Base-by-base conservation (phyloP, 2,888 invertebrate species). In the Erpobdella octoculata region DNA sequence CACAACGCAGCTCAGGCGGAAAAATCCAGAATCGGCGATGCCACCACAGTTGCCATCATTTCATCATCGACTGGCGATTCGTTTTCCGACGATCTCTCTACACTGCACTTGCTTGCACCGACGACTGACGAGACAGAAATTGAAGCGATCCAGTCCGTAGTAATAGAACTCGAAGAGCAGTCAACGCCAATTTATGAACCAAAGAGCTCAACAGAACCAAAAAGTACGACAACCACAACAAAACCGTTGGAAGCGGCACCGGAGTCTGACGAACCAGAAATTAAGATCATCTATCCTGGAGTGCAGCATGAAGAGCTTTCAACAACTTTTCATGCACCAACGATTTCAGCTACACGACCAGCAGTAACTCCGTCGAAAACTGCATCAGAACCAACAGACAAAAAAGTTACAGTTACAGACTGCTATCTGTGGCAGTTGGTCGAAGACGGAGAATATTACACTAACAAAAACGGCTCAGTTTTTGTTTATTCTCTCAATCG, bases 141-240 rank as follows among this genome's bases (percentile, higher is more conserved):
- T 28, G 1, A 25, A 6, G 48, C 48, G 36, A 35, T 15, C 58
- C 33, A n/a, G 8, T 36, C 53, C 58, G 12, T 35, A 1, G 15
- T 35, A 18, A 0, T 46, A 35, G 18, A 41, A 8, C n/a, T 35
- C 41, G 58, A 33, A 58, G 36, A 21, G 15, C 59, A 25, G 53
- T 31, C 31, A 25, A 67, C 46, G 38, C 31, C 18, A 41, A 41
- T 37, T 41, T 41, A 21, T 4, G 31, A 12, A 28, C 41, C 28
- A 3, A 67, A 25, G 46, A 61, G 6, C 31, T 33, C 6, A 31
- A 61, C 33, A 61, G 6, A 8, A 58, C n/a, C 18, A 58, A 9
- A 21, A 58, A 58, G 21, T 25, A 58, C 58, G 28, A 9, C 58
- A 58, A 58, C 58, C n/a, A 58, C 58, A 58, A 58, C 58, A 58